A percentile compares a stretch with the other conserved stretches of the same genome.
These are phyloP conservation scores for Plumapathes pennacea DNA, from an alignment of 92 coral and sea anemone species.

Conservation along the genomic window DNA sequence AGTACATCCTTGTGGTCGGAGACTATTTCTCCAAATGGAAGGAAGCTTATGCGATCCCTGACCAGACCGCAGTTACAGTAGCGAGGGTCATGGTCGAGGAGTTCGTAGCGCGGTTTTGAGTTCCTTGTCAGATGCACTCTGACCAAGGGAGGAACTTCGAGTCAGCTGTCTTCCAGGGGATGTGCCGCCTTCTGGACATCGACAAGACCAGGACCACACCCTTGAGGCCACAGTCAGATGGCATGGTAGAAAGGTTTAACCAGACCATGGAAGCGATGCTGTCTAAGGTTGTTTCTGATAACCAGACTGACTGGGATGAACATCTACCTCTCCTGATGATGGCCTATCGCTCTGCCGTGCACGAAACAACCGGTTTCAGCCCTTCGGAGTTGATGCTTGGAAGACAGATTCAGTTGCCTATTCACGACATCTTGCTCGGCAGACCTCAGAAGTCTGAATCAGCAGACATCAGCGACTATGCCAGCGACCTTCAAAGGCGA, in stretches of 20 bases:
- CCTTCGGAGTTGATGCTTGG: conserved; percentile 46
- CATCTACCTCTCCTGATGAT: conserved; percentile 38
- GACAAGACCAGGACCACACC: conserved; percentile 36
- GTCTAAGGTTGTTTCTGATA: conserved; percentile 20
- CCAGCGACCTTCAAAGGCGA: conserved; percentile 5
- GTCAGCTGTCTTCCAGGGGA: conserved; percentile 10
- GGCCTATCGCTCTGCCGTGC: conserved; percentile 45
- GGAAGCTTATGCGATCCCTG: conserved; percentile 39
- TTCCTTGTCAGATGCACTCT: conserved; percentile 19
- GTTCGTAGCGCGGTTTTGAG: conserved; percentile 24
- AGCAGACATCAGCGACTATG: conserved; percentile 11
- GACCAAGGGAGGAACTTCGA: conserved; percentile 42
- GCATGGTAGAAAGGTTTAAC: conserved; percentile 33
- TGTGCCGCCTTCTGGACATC: conserved; percentile 24
- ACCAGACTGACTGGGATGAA: conserved; percentile 52
- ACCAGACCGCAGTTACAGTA: conserved; percentile 32
- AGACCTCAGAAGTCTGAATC: conserved; percentile 17
- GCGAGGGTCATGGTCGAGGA: conserved; percentile 28
- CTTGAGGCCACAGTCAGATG: conserved; percentile 8
- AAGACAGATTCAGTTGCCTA: conserved; percentile 23
- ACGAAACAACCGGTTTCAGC: conserved; percentile 32
- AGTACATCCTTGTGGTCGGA: no score
- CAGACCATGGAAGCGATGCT: conserved; percentile 9
- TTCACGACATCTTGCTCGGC: conserved; percentile 35
- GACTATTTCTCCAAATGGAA: no score